Evolutionary conservation across 64 coral and sea anemone species (phyloP), one percentile per base, ranked within the genome.

Genomic region (Hydrozoanthus tunicans): DNA sequence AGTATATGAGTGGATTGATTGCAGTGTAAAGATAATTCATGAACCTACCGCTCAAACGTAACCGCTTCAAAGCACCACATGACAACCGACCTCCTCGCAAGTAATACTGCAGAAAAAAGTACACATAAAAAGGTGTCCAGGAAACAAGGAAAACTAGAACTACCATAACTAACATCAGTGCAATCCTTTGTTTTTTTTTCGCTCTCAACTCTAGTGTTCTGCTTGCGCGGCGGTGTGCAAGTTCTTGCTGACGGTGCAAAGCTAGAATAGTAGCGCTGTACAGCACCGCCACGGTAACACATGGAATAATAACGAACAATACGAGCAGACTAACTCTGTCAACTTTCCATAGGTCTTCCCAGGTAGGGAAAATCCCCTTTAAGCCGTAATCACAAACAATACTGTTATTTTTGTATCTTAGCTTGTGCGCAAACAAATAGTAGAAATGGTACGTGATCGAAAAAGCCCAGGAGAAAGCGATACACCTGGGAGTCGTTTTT

Each of bases 61-160:
- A 25, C 68, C 68, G 68, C 9, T 71, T 71, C n/a, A 71, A 24
- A 5, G 68, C 6, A 8, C 5, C 68, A 23, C 68, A 71, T 24
- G 68, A 71, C 68, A 23, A 26, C 6, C 9, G n/a, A 2, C 6
- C 68, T 24, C 68, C 68, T 7, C 8, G 9, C 26, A 25, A 71
- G 26, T 71, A 71, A 24, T 71, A 71, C 20, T 71, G 68, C 68
- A 71, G 68, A 26, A 71, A 71, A 71, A 71, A 71, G 26, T 71
- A 71, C 9, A 71, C 68, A 5, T 71, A 71, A 71, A 24, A 71
- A 17, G 68, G 68, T 14, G 68, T 14, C 68, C 68, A 80, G n/a
- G 78, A 56, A 4, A 80, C 15, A 7, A 80, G 23, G 78, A 80
- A 80, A 59, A 80, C 27, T 5, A 80, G 17, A 6, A 80, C 53